phyloP scores from a whole-genome alignment of 2,888 invertebrate species.

The Branchellion lobata region DNA sequence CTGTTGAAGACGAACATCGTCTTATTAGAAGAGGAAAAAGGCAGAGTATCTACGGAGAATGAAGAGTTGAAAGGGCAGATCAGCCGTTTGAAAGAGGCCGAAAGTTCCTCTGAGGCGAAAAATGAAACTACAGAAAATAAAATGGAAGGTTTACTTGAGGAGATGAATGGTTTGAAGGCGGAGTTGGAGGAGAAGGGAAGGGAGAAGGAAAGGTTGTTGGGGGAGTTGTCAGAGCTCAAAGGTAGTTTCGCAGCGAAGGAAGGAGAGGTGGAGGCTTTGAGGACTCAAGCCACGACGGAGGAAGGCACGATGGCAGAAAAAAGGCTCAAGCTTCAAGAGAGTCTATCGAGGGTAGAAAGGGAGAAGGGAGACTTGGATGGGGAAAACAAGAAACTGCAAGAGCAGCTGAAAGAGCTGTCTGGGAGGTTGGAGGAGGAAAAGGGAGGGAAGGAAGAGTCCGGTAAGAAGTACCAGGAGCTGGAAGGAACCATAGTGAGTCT shows the following conservation, averaged over 20 bases:
- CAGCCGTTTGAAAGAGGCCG: neutral
- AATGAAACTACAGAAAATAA: neutral
- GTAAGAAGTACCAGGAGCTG: constrained; percentile 83
- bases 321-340: neutral
- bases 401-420: neutral
- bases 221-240: neutral
- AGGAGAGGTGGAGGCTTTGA: neutral
- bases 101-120: neutral
- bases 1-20: neutral
- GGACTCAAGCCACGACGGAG: neutral
- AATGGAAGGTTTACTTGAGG: neutral
- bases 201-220: neutral
- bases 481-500: constrained; percentile 74
- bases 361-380: neutral
- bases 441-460: constrained; percentile 93
- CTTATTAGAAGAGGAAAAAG: neutral
- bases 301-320: neutral
- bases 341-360: neutral
- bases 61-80: constrained; percentile 7
- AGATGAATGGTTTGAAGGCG: neutral
- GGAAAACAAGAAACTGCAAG: neutral
- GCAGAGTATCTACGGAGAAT: neutral
- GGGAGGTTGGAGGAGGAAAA: constrained; percentile 76
- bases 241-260: neutral
- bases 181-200: neutral